Conservation (phyloP, 64 coral and sea anemone species). For the Anthopleura sola region DNA sequence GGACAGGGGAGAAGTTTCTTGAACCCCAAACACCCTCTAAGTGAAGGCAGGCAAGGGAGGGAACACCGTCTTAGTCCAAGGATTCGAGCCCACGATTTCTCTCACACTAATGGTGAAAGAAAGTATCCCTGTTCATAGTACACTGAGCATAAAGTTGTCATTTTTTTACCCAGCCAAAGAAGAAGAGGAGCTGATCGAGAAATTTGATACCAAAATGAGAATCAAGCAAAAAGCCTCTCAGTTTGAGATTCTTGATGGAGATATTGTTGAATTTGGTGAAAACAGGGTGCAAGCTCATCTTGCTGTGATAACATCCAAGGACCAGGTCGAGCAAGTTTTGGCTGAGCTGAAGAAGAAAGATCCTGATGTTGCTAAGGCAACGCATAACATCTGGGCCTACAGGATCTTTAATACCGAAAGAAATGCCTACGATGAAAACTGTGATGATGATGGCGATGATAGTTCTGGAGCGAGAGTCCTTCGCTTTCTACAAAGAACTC, state of each 20-base stretch:
- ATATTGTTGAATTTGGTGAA: neutral
- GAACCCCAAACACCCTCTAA: too few relatives aligned
- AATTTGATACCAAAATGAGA: neutral
- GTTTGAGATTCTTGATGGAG: neutral
- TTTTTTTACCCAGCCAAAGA: too few relatives aligned
- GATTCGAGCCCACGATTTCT: too few relatives aligned
- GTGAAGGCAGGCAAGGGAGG: too few relatives aligned
- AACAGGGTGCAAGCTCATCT: conserved; percentile 8
- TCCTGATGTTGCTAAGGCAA: neutral
- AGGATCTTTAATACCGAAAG: neutral
- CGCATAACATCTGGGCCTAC: neutral
- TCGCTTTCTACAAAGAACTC: neutral
- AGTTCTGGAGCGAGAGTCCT: neutral
- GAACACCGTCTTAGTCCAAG: too few relatives aligned
- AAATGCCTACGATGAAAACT: neutral
- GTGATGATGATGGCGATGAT: neutral
- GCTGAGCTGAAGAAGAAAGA: neutral
- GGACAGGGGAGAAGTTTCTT: too few relatives aligned
- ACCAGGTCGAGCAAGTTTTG: neutral
- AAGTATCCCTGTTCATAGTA: too few relatives aligned
- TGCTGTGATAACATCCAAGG: neutral
- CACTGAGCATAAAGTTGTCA: too few relatives aligned
- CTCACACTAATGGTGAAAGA: too few relatives aligned
- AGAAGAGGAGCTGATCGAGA: neutral
- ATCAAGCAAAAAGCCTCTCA: neutral